Base-by-base conservation (phyloP, 1,140 invertebrate genomes). In the Bombus sibiricus region DNA sequence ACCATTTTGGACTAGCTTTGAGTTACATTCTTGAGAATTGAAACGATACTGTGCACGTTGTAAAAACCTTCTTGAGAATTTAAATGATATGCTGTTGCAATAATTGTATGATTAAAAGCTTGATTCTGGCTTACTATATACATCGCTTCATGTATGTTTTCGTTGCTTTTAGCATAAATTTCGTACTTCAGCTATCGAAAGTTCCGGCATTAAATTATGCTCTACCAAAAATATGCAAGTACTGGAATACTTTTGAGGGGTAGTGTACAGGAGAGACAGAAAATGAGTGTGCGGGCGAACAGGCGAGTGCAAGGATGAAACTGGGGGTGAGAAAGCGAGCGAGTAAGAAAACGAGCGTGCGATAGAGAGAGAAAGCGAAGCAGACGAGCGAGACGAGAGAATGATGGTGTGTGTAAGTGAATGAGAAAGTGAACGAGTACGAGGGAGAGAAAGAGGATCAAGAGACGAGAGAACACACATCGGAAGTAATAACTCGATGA, bases 401-500 rank as follows among this genome's bases (percentile, higher is more conserved):
- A 41, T 15, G 72, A 47, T 18, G 5, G 12, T 28, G n/a, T 74
- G 72, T n/a, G 64, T 15, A 9, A 68, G 32, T n/a, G 73, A 57
- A 43, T 28, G 43, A 57, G 43, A 53, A 75, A 75, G n/a, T 25
- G 73, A 75, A 32, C n/a, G 62, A 32, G 73, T 9, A 13, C 66
- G 66, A 34, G 47, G 3, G n/a, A 34, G 73, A 39, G 25, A 72
- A 41, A 74, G 41, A 12, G 18, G 39, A n/a, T 12, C 18, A 8
- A n/a, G 25, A 32, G 59, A 53, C 28, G 69, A 59, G 53, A 66
- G 39, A 39, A 62, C 69, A 68, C 59, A 62, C 66, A 75, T 82
- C 59, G 62, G 72, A 76, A 62, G 73, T 75, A 80, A 73, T 85
- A 85, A 68, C 75, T 43, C 39, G 34, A 8, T 74, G 80, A 83